Conservation (phyloP, 2,797 vertebrate genomes). For the Diceros bicornis region DNA sequence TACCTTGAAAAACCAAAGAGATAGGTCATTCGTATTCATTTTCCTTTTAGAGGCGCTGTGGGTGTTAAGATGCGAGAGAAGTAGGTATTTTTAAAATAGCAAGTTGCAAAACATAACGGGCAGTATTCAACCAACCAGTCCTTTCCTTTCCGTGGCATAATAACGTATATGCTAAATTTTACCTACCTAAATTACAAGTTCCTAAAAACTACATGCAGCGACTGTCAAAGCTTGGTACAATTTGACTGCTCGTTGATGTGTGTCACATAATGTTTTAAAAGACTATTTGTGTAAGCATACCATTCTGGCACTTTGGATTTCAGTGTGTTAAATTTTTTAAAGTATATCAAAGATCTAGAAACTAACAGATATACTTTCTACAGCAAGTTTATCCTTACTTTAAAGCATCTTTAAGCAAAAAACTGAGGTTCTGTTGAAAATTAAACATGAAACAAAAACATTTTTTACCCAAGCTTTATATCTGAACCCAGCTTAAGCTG, state of each 20-base stretch:
- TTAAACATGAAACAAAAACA: neutral
- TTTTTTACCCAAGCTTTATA: neutral
- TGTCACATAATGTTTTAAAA: neutral
- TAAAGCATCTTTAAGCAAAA: neutral
- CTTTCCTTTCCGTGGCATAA: neutral
- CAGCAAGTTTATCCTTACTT: neutral
- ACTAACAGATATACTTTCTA: neutral
- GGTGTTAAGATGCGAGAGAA: neutral
- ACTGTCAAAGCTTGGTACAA: neutral
- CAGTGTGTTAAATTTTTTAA: neutral
- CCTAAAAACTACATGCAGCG: neutral
- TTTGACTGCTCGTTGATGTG: neutral
- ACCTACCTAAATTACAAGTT: neutral
- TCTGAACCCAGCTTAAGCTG: neutral
- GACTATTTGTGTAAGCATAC: neutral
- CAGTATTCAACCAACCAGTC: neutral
- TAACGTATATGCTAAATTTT: neutral
- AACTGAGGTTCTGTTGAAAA: neutral
- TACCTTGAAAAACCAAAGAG: neutral
- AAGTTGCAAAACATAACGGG: neutral
- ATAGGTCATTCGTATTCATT: neutral
- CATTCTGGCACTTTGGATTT: neutral
- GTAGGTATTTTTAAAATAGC: neutral
- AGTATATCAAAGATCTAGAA: neutral
- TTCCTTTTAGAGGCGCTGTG: neutral